Evolutionary conservation across 2,113 vertebrate genomes (phyloP).

Genomic region (Xyliphius kryptos): DNA sequence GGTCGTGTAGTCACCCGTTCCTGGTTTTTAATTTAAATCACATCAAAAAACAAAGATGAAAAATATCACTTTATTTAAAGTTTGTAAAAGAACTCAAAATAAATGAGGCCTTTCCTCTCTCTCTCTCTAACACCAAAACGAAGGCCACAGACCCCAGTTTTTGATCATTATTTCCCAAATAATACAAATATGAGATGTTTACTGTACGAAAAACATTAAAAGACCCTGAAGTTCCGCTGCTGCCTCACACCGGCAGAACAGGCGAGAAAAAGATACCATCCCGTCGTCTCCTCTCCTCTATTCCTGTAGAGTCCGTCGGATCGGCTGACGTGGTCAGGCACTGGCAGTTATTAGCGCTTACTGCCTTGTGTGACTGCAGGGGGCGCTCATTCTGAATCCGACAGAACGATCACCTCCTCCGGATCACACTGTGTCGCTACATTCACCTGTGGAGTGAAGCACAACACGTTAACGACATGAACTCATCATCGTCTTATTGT

Average conservation of each 20-base stretch:
- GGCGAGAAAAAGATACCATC: background rate
- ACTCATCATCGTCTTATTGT: background rate
- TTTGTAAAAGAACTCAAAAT: constrained; percentile 15
- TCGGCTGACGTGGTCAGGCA: background rate
- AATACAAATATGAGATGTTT: background rate
- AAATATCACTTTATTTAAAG: constrained; percentile 28
- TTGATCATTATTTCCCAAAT: background rate
- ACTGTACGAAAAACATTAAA: background rate
- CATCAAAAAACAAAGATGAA: background rate
- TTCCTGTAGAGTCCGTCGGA: background rate
- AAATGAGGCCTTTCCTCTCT: background rate
- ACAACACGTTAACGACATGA: background rate
- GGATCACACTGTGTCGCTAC: constrained; percentile 83
- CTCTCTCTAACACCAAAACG: background rate
- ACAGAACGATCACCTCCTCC: constrained; percentile 78
- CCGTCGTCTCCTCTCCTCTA: background rate
- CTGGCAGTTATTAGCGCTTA: background rate
- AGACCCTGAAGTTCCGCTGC: constrained; percentile 6
- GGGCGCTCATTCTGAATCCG: constrained; percentile 69
- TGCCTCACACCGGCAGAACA: no score
- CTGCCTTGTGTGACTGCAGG: background rate
- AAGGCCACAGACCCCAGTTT: background rate
- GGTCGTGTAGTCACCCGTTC: no score
- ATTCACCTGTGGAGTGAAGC: constrained; percentile 61
- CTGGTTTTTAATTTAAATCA: no score